Evolutionary conservation across 2,888 invertebrate genomes (phyloP).

Genomic region (Ypsolopha sequella): DNA sequence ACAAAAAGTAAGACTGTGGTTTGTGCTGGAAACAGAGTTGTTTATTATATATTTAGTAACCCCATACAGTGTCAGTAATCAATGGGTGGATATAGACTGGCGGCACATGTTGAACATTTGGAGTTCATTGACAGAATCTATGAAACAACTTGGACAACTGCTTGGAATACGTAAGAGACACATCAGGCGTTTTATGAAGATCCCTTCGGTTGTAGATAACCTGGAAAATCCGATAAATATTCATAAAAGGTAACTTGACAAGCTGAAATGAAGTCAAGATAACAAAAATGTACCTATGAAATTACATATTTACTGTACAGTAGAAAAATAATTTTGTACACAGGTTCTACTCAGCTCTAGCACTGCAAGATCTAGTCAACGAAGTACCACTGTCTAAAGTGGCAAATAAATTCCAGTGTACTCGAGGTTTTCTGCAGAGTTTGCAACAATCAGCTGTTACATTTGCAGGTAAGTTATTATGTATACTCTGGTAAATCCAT

Average conservation of each 20-base stretch:
- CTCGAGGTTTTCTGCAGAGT: constrained; percentile 91
- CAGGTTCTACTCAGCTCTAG: constrained; percentile 91
- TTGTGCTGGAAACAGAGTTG: constrained; percentile 94
- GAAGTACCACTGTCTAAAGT: constrained; percentile 87
- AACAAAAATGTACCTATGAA: too few species aligned
- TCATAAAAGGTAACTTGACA: constrained; percentile 69
- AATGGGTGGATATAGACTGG: constrained; percentile 87
- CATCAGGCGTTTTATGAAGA: constrained; percentile 80
- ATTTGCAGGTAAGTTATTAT: constrained; percentile 81
- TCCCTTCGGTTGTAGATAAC: constrained; percentile 51
- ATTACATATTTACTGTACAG: too few species aligned
- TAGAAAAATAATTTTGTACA: constrained; percentile 13
- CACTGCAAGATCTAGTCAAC: constrained; percentile 92
- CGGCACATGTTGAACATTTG: constrained; percentile 83
- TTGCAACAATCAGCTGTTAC: constrained; percentile 95
- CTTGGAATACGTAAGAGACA: constrained; percentile 92
- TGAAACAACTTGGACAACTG: constrained; percentile 88
- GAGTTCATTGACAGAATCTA: constrained; percentile 82
- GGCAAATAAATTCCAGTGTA: constrained; percentile 86
- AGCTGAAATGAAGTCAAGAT: too few species aligned
- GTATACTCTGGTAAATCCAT: constrained; percentile 5
- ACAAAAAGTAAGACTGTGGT: constrained; percentile 88
- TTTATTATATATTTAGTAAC: constrained; percentile 97
- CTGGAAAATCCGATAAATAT: constrained; percentile 68
- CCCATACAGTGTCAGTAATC: constrained; percentile 88